Evolutionary conservation across 2,888 invertebrate genomes (phyloP), one percentile per base, ranked within the genome.

Genomic region (Antheraea yamamai): DNA sequence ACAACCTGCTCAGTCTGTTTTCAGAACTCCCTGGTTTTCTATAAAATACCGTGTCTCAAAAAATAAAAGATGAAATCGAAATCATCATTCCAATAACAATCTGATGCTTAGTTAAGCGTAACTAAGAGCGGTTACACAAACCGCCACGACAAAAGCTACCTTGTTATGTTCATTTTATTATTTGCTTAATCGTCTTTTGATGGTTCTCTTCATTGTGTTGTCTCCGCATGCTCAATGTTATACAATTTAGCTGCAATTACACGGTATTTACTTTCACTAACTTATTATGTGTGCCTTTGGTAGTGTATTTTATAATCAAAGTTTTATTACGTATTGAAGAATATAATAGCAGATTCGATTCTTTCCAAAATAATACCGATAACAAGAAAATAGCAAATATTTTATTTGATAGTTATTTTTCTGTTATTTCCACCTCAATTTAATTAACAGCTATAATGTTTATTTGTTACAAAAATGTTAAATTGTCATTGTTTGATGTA

Each of bases 181-280:
- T 89, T 88, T 85, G 80, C 83, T 83, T 90, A 92, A 92, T 91
- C 88, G 87, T 79, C 81, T 91, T 91, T 92, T 92, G 90, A 91
- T 92, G 88, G 85, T 84, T 83, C 83, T 80, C 81, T 80, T 83
- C 85, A 87, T 90, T 89, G 88, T 91, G 84, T 82, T 85, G 86
- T 82, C 85, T 82, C 78, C 80, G 78, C 79, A 80, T 84, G 79
- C 78, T 81, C 78, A 79, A 79, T 82, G 84, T 87, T 86, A 85
- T 86, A 87, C 86, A 88, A 88, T 88, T 90, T 87, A 78, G 76
- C 80, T 86, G 83, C 84, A 85, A 89, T 90, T 89, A 86, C 83
- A 88, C 83, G 84, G 81, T 84, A 80, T 83, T 87, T 85, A 85
- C 91, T 91, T 91, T 91, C 90, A 87, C 89, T 83, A 81, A 83